phyloP scores from a whole-genome alignment of 2,113 vertebrate species.

The Chrysemys picta region DNA sequence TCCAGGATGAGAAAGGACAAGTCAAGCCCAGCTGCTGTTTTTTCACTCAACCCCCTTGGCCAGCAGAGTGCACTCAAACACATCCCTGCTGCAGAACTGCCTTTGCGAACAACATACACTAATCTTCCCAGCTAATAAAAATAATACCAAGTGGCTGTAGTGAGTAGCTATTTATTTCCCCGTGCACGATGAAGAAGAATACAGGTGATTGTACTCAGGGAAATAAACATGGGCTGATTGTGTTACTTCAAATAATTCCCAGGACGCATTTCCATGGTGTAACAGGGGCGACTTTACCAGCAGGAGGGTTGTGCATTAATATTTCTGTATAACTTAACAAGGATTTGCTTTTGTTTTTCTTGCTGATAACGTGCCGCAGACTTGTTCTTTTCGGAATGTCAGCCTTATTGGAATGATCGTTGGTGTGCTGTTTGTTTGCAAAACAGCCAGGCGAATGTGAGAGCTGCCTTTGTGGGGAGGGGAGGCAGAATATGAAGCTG shows the following conservation, averaged over 20 bases:
- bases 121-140: neutral
- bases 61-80: slow-evolving; percentile 48
- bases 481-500: neutral
- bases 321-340: slow-evolving; percentile 30
- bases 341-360: slow-evolving; percentile 4
- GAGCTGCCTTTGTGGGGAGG: neutral
- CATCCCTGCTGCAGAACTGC: neutral
- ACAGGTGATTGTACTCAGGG: slow-evolving; percentile 13
- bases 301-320: neutral
- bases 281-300: neutral
- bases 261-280: slow-evolving; percentile 32
- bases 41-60: neutral
- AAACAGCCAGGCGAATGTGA: neutral
- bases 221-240: slow-evolving; percentile 41
- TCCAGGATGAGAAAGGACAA: neutral
- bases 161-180: slow-evolving; percentile 35
- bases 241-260: slow-evolving; percentile 39
- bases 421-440: neutral
- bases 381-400: slow-evolving; percentile 11
- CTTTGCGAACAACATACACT: neutral
- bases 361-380: neutral
- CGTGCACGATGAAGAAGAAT: slow-evolving; percentile 10
- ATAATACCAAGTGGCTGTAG: neutral
- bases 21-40: neutral
- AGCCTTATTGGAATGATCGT: neutral